These are phyloP conservation scores for Varroa destructor DNA, from an alignment of 1,140 invertebrate species.

Conservation along the genomic window DNA sequence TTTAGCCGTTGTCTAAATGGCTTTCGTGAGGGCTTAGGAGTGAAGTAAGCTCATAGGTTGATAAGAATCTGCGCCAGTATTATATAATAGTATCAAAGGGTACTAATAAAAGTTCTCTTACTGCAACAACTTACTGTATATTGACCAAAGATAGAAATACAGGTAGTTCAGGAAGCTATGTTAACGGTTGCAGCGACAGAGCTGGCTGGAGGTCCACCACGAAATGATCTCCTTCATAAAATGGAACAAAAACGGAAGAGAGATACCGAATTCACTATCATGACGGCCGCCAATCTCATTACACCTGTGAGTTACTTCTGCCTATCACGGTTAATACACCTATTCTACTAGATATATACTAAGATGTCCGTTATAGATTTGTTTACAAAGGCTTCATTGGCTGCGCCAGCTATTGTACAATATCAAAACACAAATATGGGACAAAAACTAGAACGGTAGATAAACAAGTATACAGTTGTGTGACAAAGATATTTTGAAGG, in stretches of 20 bases:
- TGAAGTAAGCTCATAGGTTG: too few species aligned
- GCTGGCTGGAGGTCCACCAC: not conserved
- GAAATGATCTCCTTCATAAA: constrained; percentile 16
- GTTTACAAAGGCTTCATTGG: not conserved
- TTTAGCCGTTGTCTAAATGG: constrained; percentile 28
- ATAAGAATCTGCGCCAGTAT: too few species aligned
- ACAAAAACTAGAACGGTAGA: too few species aligned
- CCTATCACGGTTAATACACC: not conserved
- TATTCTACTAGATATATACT: not conserved
- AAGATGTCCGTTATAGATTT: constrained; percentile 31
- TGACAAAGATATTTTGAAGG: too few species aligned
- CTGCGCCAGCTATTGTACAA: not conserved
- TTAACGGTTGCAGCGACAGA: too few species aligned
- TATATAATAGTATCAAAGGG: too few species aligned
- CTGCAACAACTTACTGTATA: too few species aligned
- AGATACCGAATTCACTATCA: constrained; percentile 68
- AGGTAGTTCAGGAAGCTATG: too few species aligned
- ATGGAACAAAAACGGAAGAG: constrained; percentile 43
- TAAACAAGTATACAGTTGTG: too few species aligned
- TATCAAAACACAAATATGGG: constrained; percentile 5
- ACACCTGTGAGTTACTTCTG: constrained; percentile 65
- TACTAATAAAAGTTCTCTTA: too few species aligned
- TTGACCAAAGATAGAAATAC: too few species aligned
- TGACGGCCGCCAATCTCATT: constrained; percentile 80
- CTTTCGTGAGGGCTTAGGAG: too few species aligned